A percentile compares a stretch with the other conserved stretches of the same genome.
Evolutionary conservation across 2,888 invertebrate genomes (phyloP).

Genomic region (Eutolmus rufibarbis): DNA sequence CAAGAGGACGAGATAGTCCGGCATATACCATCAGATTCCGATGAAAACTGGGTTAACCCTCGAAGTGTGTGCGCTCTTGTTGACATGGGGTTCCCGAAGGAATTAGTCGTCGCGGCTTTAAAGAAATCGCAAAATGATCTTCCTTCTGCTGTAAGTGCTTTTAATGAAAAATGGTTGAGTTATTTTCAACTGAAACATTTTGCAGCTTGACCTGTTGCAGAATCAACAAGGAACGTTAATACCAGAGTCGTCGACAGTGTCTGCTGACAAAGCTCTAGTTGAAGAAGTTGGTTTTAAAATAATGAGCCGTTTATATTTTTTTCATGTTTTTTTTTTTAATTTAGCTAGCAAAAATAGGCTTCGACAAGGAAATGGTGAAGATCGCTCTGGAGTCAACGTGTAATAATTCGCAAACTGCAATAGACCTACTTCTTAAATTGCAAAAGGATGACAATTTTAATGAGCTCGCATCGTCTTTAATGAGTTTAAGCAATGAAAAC

Average conservation of each 20-base stretch:
- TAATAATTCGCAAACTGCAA: slow-evolving; percentile 68
- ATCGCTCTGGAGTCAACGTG: slow-evolving; percentile 65
- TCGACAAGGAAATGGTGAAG: slow-evolving; percentile 65
- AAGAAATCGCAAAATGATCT: slow-evolving; percentile 73
- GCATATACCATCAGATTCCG: slow-evolving; percentile 1
- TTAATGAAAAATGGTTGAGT: neutral
- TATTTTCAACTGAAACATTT: neutral
- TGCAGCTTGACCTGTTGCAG: slow-evolving; percentile 54
- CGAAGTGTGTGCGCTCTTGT: slow-evolving; percentile 64
- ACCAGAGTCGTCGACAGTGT: slow-evolving; percentile 48
- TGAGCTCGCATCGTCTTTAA: neutral
- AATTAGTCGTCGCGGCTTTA: slow-evolving; percentile 69
- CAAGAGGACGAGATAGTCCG: slow-evolving; percentile 63
- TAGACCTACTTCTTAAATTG: slow-evolving; percentile 67
- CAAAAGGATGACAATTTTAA: slow-evolving; percentile 52
- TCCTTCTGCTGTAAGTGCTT: slow-evolving; percentile 65
- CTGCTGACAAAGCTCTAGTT: slow-evolving; percentile 49
- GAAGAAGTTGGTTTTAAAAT: slow-evolving; percentile 48
- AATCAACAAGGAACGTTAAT: slow-evolving; percentile 52
- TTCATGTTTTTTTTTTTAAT: slow-evolving; percentile 56
- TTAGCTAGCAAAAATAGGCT: slow-evolving; percentile 68
- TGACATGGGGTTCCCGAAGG: slow-evolving; percentile 74
- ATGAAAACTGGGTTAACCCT: slow-evolving; percentile 59
- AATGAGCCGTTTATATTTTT: neutral
- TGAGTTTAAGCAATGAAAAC: neutral